Percentiles rank a stretch among this genome's conserved stretches.
Conservation (phyloP, 2,888 invertebrate genomes). For the Meiosimyza decipiens region DNA sequence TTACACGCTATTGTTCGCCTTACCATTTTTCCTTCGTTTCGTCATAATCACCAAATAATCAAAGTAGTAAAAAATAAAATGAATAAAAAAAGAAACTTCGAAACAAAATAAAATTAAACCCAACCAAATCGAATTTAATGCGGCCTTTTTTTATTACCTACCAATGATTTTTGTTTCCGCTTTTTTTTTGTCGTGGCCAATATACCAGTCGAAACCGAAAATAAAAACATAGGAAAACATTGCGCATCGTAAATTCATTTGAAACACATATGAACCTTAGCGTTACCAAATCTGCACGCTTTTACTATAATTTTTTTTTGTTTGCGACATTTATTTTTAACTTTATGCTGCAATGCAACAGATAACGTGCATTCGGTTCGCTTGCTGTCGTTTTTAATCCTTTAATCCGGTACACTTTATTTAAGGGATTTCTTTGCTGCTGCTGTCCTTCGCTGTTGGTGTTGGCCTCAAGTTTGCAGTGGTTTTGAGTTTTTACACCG, state of each 20-base stretch:
- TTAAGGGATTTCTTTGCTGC: not conserved
- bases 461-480: too few relatives aligned
- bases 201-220: not conserved
- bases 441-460: too few relatives aligned
- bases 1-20: not conserved
- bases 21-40: not conserved
- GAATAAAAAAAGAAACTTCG: conserved; percentile 3
- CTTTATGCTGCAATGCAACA: conserved; percentile 18
- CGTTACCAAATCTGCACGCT: too few relatives aligned
- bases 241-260: conserved; percentile 15
- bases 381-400: conserved; percentile 10
- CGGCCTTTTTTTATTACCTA: conserved; percentile 22
- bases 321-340: not conserved
- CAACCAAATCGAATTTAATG: conserved; percentile 33
- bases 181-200: not conserved
- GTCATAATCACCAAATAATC: conserved; percentile 27
- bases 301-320: not conserved
- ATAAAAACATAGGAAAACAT: not conserved
- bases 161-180: not conserved
- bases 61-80: conserved; percentile 5
- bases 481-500: not conserved
- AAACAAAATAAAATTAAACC: conserved; percentile 18
- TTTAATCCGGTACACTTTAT: conserved; percentile 11
- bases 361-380: conserved; percentile 14
- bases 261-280: conserved; percentile 20